Percentiles rank a stretch among this genome's conserved stretches.
phyloP scores from a whole-genome alignment of 1,140 invertebrate species.

The Eubasilissa regina region DNA sequence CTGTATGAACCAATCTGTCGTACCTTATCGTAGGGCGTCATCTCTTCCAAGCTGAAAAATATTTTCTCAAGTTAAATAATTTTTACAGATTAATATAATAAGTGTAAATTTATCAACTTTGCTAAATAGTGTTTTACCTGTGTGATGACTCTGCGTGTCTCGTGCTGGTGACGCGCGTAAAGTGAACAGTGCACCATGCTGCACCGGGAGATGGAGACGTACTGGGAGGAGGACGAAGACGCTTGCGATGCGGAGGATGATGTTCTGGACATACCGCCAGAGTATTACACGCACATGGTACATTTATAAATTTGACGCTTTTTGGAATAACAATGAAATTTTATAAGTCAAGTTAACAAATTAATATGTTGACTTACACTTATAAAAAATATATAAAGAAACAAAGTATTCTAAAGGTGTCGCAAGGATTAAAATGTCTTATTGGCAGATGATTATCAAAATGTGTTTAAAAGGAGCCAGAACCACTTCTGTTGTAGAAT shows the following conservation, averaged over 20 bases:
- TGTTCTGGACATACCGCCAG: conserved; percentile 53
- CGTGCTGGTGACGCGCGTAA: background rate
- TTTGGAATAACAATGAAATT: no score
- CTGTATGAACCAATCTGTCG: no score
- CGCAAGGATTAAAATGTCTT: no score
- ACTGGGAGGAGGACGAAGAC: conserved; percentile 33
- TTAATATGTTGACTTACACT: no score
- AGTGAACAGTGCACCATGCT: background rate
- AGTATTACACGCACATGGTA: conserved; percentile 58
- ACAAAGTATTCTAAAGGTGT: no score
- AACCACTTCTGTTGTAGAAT: no score
- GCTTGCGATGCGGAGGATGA: conserved; percentile 12
- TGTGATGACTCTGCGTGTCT: background rate
- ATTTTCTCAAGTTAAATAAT: background rate
- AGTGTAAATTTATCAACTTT: background rate
- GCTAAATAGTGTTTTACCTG: background rate
- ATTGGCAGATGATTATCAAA: background rate
- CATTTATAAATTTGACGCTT: background rate
- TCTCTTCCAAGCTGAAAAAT: no score
- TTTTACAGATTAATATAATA: background rate
- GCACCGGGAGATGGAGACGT: conserved; percentile 31
- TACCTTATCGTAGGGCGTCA: no score
- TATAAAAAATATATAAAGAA: no score
- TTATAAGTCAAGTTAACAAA: no score
- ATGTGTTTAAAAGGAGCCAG: no score